Evolutionary conservation across 1,140 invertebrate genomes (phyloP).

Genomic region (Bathynomus jamesi): DNA sequence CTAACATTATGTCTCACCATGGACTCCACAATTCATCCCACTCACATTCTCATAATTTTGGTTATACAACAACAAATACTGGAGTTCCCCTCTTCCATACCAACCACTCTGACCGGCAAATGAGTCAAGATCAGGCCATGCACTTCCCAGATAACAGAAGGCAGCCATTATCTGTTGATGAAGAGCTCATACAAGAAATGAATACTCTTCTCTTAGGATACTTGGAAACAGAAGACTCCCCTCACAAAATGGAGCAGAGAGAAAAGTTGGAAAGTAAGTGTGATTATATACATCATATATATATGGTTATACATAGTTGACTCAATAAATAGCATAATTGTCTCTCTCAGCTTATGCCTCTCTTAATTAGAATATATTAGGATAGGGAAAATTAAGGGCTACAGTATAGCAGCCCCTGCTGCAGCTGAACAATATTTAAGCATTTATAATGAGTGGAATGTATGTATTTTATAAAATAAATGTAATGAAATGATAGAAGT

Average conservation of each 20-base stretch:
- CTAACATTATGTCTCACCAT: constrained; percentile 11
- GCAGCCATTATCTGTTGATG: constrained; percentile 26
- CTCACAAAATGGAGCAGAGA: constrained; percentile 60
- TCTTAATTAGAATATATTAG: too few species aligned
- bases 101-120: constrained; percentile 15
- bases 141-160: not conserved
- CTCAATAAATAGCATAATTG: too few species aligned
- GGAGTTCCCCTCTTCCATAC: constrained; percentile 10
- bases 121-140: not conserved
- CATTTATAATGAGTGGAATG: too few species aligned
- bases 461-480: too few species aligned
- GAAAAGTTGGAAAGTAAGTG: constrained; percentile 62
- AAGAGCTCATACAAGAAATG: constrained; percentile 46
- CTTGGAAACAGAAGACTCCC: constrained; percentile 65
- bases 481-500: too few species aligned
- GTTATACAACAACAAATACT: constrained; percentile 4
- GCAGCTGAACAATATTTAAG: too few species aligned
- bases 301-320: too few species aligned
- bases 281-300: too few species aligned
- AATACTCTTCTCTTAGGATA: constrained; percentile 64
- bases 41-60: constrained; percentile 15
- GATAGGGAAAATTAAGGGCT: too few species aligned
- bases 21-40: constrained; percentile 18
- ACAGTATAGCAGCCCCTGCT: too few species aligned
- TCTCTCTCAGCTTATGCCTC: too few species aligned